These are phyloP conservation scores for Drepanosiphum platanoidis DNA, from an alignment of 2,888 invertebrate genomes.

Conservation along the genomic window DNA sequence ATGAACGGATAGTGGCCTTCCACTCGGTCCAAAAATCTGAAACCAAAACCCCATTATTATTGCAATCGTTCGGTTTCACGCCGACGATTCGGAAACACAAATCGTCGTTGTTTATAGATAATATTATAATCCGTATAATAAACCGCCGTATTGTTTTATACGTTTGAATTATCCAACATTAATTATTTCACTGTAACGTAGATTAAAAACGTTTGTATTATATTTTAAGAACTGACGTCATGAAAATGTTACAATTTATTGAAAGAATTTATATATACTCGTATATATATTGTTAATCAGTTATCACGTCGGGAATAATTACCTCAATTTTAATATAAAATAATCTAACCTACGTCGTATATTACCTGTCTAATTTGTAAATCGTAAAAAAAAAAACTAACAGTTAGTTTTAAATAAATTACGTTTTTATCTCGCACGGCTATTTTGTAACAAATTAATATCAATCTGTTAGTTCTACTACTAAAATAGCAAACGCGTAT, in stretches of 20 bases:
- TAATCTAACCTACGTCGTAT: no score
- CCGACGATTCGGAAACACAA: no score
- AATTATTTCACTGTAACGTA: no score
- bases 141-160: no score
- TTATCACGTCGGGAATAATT: not conserved
- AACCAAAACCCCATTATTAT: not conserved
- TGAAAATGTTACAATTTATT: not conserved
- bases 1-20: conserved; percentile 80
- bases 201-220: no score
- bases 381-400: not conserved
- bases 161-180: no score
- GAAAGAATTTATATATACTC: not conserved
- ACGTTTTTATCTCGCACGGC: not conserved
- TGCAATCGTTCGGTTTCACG: not conserved
- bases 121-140: no score
- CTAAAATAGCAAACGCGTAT: not conserved
- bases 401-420: not conserved
- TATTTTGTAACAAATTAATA: no score
- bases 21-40: conserved; percentile 76
- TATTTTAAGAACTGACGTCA: not conserved
- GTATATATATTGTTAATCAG: no score
- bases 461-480: not conserved
- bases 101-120: no score
- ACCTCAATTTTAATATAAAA: not conserved
- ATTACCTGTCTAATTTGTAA: not conserved